Evolutionary conservation across 2,113 vertebrate genomes (phyloP), one percentile per base, ranked within the genome.

Genomic region (Patagioenas fasciata): DNA sequence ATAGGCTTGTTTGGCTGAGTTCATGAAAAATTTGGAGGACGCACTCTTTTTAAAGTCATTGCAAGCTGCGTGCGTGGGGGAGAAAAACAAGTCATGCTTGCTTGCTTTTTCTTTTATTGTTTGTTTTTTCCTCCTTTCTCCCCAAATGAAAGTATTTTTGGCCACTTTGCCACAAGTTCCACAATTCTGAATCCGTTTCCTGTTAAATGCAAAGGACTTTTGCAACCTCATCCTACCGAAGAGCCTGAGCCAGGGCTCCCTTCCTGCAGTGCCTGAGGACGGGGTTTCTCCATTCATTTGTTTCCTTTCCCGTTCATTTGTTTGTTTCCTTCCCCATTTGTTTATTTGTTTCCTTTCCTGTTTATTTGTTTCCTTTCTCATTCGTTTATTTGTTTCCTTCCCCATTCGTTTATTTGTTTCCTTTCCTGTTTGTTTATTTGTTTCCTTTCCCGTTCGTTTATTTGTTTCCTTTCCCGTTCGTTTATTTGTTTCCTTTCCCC

Each of bases 191-290:
- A 38, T 70, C 40, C 15, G 1, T 81, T 67, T 74, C 53, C 17
- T 29, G 28, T 50, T 15, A 36, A 20, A 18, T 0, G 0, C 7
- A 67, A 38, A 34, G 66, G 53, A 6, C 62, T 79, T 42, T 54
- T 78, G 65, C 47, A 32, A 6, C 65, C 70, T 36, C 3, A 0
- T 23, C 65, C 40, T 9, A 47, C 40, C 11, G 34, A 21, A 36
- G 56, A 10, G 1, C 47, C 36, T 7, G 11, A 58, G 40, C 38
- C 0, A 0, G 6, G 24, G n/a, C 48, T 54, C 24, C 64, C 34
- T 25, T 18, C 53, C 50, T 28, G 61, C 61, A 6, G 0, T 4
- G 42, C 53, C 8, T 0, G 1, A 5, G 74, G 71, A 32, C 0
- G 4, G 57, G 18, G 44, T 47, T 47, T 47, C 42, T 16, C 42